Evolutionary conservation across 2,797 vertebrate genomes (phyloP).

Genomic region (Masticophis lateralis): DNA sequence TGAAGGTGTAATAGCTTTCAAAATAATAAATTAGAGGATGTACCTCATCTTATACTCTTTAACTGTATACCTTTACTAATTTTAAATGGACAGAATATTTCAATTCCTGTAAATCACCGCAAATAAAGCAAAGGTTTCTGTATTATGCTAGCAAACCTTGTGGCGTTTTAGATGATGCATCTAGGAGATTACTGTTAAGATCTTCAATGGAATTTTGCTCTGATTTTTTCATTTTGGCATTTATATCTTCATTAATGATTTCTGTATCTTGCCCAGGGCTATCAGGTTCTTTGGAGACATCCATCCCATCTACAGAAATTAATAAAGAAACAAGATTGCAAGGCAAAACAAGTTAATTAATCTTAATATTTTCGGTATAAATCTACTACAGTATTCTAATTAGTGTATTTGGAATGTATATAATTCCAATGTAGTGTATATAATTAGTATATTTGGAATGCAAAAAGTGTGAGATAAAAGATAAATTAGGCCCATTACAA

Average conservation of each 20-base stretch:
- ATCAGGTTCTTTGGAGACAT: slow-evolving; percentile 36
- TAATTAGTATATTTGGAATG: not conserved
- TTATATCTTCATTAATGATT: slow-evolving; percentile 33
- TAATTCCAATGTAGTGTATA: no score
- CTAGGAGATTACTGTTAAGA: slow-evolving; percentile 47
- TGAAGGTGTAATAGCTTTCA: not conserved
- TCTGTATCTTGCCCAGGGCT: slow-evolving; percentile 39
- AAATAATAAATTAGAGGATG: not conserved
- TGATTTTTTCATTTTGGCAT: slow-evolving; percentile 49
- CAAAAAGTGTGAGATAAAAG: not conserved
- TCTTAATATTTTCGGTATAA: not conserved
- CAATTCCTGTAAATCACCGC: not conserved
- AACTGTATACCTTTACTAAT: not conserved
- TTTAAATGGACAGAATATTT: not conserved
- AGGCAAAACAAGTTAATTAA: not conserved
- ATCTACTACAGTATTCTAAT: not conserved
- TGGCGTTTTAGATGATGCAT: slow-evolving; percentile 52
- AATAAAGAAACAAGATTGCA: not conserved
- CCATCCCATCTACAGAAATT: slow-evolving; percentile 52
- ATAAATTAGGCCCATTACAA: not conserved
- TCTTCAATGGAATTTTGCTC: slow-evolving; percentile 47
- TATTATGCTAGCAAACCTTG: slow-evolving; percentile 55
- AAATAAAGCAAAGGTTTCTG: slow-evolving; percentile 10
- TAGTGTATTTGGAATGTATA: not conserved
- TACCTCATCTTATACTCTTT: not conserved